Percentiles rank a stretch among this genome's conserved stretches.
Evolutionary conservation across 2,888 invertebrate genomes (phyloP).

Genomic region (Phaonia tiefii): DNA sequence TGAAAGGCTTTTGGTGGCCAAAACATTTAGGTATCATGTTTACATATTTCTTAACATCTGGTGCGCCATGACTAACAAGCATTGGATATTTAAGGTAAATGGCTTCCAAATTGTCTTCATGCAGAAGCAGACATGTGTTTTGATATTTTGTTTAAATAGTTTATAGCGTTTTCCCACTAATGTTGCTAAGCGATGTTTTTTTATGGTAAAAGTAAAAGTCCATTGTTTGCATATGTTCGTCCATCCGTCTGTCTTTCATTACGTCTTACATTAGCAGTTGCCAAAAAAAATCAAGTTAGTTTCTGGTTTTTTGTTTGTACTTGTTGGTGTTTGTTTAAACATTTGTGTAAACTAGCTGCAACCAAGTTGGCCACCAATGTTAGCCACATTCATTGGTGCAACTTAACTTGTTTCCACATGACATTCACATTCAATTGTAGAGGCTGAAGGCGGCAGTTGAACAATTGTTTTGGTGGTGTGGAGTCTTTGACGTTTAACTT

Average conservation of each 20-base stretch:
- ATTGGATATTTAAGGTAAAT: not conserved
- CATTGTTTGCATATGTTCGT: constrained; percentile 29
- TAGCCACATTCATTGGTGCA: too few relatives aligned
- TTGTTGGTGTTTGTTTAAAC: constrained; percentile 3
- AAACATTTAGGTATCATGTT: too few relatives aligned
- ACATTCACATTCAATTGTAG: constrained; percentile 65
- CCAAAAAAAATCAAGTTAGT: constrained; percentile 38
- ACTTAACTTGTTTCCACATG: constrained; percentile 66
- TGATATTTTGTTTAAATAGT: constrained; percentile 2
- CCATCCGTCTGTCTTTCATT: not conserved
- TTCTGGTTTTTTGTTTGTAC: not conserved
- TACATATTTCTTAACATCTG: too few relatives aligned
- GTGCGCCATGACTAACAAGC: too few relatives aligned
- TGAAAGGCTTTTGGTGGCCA: constrained; percentile 54
- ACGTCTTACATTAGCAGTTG: constrained; percentile 15
- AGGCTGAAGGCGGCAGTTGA: constrained; percentile 45
- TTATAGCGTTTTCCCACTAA: constrained; percentile 8
- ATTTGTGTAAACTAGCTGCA: constrained; percentile 39
- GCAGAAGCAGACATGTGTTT: not conserved
- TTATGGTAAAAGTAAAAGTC: constrained; percentile 60
- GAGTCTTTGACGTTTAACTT: too few relatives aligned
- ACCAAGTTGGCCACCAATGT: constrained; percentile 40
- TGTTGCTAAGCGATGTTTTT: constrained; percentile 7
- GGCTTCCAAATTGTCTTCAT: not conserved
- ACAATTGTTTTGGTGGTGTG: too few relatives aligned